phyloP scores from a whole-genome alignment of 2,797 vertebrate genomes.

The Melopsittacus undulatus region DNA sequence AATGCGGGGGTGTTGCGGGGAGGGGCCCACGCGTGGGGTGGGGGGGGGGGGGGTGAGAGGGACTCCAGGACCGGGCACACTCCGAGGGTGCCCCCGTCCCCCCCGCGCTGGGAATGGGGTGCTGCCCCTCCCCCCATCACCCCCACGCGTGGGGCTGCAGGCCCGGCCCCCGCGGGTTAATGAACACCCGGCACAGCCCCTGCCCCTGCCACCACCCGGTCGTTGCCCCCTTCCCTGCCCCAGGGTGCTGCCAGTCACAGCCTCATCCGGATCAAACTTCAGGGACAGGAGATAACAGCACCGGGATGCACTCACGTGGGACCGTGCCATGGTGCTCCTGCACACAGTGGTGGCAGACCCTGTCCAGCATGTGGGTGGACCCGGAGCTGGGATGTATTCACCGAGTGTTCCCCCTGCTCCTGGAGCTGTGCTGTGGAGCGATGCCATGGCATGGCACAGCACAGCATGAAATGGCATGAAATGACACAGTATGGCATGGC shows the following conservation, averaged over 20 bases:
- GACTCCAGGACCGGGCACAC: not conserved
- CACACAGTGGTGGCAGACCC: not conserved
- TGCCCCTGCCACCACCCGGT: not conserved
- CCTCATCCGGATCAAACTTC: not conserved
- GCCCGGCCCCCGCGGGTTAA: not conserved
- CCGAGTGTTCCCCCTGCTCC: not conserved
- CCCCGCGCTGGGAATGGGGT: not conserved
- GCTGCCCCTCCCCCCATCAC: not conserved
- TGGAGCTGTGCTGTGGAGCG: not conserved
- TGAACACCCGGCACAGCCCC: not conserved
- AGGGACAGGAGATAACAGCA: not conserved
- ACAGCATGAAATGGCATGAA: too few relatives aligned
- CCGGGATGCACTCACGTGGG: not conserved
- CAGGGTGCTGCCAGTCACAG: not conserved
- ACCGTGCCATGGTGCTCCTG: not conserved
- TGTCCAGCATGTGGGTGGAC: not conserved
- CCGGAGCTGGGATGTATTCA: not conserved
- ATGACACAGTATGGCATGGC: too few relatives aligned
- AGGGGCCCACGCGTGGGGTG: too few relatives aligned
- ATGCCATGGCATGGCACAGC: not conserved
- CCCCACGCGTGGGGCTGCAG: not conserved
- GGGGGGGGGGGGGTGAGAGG: too few relatives aligned
- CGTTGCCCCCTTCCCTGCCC: not conserved
- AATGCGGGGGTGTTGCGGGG: too few relatives aligned
- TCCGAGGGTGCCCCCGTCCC: not conserved